phyloP scores from a whole-genome alignment of 2,888 invertebrate genomes.

The Bellardia pandia region DNA sequence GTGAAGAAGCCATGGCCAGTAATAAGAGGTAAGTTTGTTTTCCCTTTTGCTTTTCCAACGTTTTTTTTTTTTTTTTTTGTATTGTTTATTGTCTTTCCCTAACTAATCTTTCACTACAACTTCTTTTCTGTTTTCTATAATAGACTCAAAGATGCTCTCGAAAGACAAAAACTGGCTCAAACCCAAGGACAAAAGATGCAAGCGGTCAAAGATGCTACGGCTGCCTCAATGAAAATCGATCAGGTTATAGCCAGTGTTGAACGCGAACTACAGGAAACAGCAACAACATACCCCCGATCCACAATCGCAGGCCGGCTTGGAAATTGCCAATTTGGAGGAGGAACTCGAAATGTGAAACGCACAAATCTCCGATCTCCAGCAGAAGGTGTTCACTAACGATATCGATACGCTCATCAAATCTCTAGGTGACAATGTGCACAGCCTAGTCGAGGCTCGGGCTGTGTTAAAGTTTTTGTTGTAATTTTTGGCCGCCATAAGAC shows the following conservation, averaged over 20 bases:
- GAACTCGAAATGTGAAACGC: no score
- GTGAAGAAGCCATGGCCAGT: conserved; percentile 94
- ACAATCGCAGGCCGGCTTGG: no score
- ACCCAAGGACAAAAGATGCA: conserved; percentile 79
- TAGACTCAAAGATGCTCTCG: conserved; percentile 82
- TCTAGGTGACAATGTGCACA: no score
- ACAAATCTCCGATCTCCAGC: no score
- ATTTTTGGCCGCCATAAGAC: conserved; percentile 79
- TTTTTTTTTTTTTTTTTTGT: background rate
- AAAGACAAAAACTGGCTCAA: conserved; percentile 80
- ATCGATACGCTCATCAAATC: no score
- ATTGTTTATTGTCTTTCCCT: background rate
- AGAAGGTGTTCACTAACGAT: no score
- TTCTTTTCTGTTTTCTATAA: background rate
- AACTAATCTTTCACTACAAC: background rate
- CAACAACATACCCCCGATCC: no score
- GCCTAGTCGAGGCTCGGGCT: conserved; percentile 91
- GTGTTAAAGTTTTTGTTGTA: conserved; percentile 86
- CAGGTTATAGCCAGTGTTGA: no score
- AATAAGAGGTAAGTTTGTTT: conserved; percentile 87
- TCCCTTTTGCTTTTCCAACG: background rate
- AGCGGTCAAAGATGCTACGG: conserved; percentile 74
- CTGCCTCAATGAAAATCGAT: no score
- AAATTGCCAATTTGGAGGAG: conserved; percentile 78
- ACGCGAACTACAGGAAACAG: no score